Evolutionary conservation across 2,888 invertebrate genomes (phyloP), one percentile per base, ranked within the genome.

Genomic region (Ernsta delagoae): DNA sequence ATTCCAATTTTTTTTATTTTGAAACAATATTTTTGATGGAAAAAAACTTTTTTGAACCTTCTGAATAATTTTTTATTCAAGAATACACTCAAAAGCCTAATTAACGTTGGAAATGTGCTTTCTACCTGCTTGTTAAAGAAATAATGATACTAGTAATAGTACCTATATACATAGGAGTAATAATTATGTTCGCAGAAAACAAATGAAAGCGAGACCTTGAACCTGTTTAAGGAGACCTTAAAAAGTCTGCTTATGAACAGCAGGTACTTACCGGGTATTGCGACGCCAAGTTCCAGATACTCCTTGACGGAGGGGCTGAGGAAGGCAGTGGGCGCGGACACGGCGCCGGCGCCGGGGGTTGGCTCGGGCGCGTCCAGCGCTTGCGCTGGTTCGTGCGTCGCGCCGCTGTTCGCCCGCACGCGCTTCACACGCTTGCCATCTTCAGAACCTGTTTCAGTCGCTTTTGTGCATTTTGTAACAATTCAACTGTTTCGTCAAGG

Each of bases 241-340:
- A 45, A 24, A 59, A 59, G 31, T 39, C 50, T 6, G n/a, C 24
- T 50, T 34, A 56, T 56, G 45, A 50, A 8, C 6, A 65, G 59
- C 24, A 3, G 70, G 68, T 62, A 79, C 94, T 93, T 93, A 97
- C 97, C 97, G 80, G 97, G 97, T 92, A 97, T 97, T 74, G 97
- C 97, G 95, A 97, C 97, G 79, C 97, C 97, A 76, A 97, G 94
- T 90, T 97, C 97, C 75, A 97, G 94, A 87, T 97, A 97, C 84
- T 97, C 97, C 76, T 97, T 95, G 56, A 97, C 97, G 0, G 97
- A 97, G 54, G 97, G 97, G 84, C 97, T 97, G 76, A 97, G 93
- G 87, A 97, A 97, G 75, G 96, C 95, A 1, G 96, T 95, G 5
- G 97, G 97, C 71, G 96, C 96, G 12, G 94, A 93, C 12, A 84